Base-by-base conservation (phyloP, 2,113 vertebrate species). In the Alces alces region DNA sequence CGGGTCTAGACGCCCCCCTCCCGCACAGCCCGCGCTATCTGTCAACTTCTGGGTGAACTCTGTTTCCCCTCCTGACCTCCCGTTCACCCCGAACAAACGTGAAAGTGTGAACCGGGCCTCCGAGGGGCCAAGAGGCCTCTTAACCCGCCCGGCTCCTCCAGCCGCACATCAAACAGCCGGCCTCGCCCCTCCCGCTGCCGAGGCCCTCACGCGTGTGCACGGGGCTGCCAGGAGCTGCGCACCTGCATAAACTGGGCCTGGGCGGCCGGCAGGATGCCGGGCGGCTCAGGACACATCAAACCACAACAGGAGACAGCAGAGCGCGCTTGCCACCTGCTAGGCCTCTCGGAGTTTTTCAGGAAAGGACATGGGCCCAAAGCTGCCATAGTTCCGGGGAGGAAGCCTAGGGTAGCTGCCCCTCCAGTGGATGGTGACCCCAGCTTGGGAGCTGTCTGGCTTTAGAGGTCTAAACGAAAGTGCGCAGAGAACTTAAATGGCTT, bases 61-160 rank as follows among this genome's bases (percentile, higher is more conserved):
- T 92, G 84, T 54, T 96, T 99, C 99, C 99, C 99, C 99, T 94
- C 97, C 94, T 98, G 99, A 99, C 99, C 99, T 98, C 80, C 33
- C 96, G n/a, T 97, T 99, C 99, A 99, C 98, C 99, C 98, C 98
- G 76, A 86, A 52, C 97, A 7, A 1, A 92, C 98, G 45, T 97
- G 98, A 97, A 98, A 98, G 99, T 98, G 93, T 97, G 99, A 99
- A 98, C 98, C 0, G 86, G 98, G 96, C 93, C 97, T 97, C 91
- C 0, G 0, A 5, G 39, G 97, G 95, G 91, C 83, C 64, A 55
- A 28, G 96, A 92, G 84, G 78, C 98, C 97, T 96, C 66, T 2
- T 15, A 25, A 23, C 91, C 84, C 55, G 4, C 79, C 54, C 16
- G 0, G 16, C 89, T 64, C 90, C 57, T 0, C 50, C 78, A 27